These are phyloP conservation scores for Poeciliopsis prolifica DNA, from an alignment of 2,113 vertebrate genomes.

Conservation along the genomic window DNA sequence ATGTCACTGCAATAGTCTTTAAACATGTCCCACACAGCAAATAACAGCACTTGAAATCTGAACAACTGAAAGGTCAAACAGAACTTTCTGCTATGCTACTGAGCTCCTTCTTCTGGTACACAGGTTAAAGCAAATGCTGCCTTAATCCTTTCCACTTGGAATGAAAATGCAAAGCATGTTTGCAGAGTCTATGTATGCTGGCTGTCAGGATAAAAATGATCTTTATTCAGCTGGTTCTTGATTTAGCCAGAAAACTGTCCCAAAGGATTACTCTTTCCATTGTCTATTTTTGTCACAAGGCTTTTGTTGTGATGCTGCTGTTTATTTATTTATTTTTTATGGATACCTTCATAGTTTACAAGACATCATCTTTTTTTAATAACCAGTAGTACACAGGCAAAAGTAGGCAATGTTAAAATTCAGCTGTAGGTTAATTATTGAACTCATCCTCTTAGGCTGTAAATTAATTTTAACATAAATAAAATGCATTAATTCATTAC, in stretches of 20 bases:
- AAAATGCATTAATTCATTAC: too few relatives aligned
- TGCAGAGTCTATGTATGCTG: neutral
- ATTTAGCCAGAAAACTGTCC: slow-evolving; percentile 3
- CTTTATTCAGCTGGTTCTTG: neutral
- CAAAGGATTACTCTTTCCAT: neutral
- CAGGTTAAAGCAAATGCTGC: slow-evolving; percentile 19
- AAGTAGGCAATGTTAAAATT: neutral
- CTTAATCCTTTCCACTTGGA: slow-evolving; percentile 28
- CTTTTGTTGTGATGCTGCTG: neutral
- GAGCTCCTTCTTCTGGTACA: slow-evolving; percentile 29
- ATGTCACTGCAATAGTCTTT: too few relatives aligned
- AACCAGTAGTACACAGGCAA: slow-evolving; percentile 2
- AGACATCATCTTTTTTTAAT: slow-evolving; percentile 4
- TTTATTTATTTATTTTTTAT: slow-evolving; percentile 5
- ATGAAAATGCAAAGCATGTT: slow-evolving; percentile 22
- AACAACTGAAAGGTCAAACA: slow-evolving; percentile 32
- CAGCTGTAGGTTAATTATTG: too few relatives aligned
- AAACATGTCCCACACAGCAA: slow-evolving; percentile 15
- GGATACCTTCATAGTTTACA: neutral
- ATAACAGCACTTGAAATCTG: slow-evolving; percentile 30
- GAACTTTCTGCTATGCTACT: slow-evolving; percentile 14
- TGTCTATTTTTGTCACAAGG: neutral
- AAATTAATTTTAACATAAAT: too few relatives aligned
- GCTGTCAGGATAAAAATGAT: neutral
- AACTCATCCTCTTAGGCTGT: too few relatives aligned